A percentile compares a stretch with the other conserved stretches of the same genome.
Evolutionary conservation across 2,797 vertebrate species (phyloP).

Genomic region (Euphonia xanthogaster): DNA sequence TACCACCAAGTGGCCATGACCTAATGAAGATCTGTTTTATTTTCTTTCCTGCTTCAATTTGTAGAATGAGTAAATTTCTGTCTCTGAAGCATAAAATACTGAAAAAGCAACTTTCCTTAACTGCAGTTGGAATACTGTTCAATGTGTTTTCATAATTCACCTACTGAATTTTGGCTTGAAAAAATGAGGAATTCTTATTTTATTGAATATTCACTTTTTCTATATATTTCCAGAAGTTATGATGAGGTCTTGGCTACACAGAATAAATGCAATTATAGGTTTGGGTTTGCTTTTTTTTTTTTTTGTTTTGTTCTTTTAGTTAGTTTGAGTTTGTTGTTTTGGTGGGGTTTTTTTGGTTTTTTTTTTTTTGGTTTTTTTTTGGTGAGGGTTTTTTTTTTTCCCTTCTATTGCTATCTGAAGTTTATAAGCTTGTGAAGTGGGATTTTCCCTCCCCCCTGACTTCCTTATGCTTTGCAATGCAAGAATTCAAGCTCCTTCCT

Average conservation of each 20-base stretch:
- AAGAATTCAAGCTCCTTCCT: background rate
- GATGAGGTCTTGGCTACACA: background rate
- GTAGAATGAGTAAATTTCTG: background rate
- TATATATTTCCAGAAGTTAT: background rate
- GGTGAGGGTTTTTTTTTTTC: background rate
- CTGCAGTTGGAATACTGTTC: background rate
- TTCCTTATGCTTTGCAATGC: background rate
- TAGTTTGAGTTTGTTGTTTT: background rate
- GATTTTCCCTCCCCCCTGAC: rapidly evolving
- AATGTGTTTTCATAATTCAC: background rate
- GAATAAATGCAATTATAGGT: background rate
- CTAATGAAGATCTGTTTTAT: background rate
- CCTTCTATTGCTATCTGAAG: background rate
- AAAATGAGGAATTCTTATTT: background rate
- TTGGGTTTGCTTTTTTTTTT: background rate
- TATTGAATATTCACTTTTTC: background rate
- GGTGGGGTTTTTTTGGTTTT: background rate
- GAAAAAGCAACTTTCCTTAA: background rate
- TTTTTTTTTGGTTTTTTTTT: too few relatives aligned
- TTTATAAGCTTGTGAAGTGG: background rate
- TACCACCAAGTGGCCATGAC: background rate
- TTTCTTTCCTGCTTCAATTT: background rate
- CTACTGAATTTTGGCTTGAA: background rate
- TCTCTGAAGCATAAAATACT: background rate
- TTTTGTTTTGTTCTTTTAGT: background rate